Base-by-base conservation (phyloP, 2,113 vertebrate genomes). In the Hemibagrus wyckioides region DNA sequence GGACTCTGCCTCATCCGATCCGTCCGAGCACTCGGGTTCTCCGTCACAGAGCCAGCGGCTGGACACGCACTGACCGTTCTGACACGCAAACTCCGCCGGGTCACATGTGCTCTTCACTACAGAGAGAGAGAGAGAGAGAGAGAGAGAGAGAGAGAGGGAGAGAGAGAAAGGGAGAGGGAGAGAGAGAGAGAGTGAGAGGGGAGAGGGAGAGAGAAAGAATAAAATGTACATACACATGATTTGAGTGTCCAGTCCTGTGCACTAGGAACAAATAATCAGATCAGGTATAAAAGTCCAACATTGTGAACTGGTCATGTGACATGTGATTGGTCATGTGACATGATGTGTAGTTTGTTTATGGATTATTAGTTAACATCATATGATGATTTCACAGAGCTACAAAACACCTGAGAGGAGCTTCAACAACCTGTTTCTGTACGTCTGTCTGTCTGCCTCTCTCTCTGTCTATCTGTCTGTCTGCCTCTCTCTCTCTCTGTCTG, bases 11-110 rank as follows among this genome's bases (percentile, higher is more conserved):
- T 99, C 98, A 2, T 99, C 98, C 0, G 97, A 99, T 54, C 97
- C 97, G 0, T 99, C 98, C 0, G 97, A 92, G 91, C 98, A 99
- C 80, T 99, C 98, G 2, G 97, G 96, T 83, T 99, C 98, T 0
- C 98, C 98, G 0, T 99, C 98, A 67, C 98, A 99, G 48, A 97
- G 97, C 98, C 98, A 99, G 1, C 96, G 95, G 73, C 95, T 97
- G 0, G 95, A 95, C 91, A 99, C 96, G 93, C 98, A 99, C 93
- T 99, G 97, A 57, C 97, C 98, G 0, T 97, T 97, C 85, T 97
- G 94, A 91, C 98, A 99, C 90, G 97, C 96, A 77, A 99, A 99
- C 92, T 99, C 97, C 0, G 94, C 96, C 56, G 97, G 96, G 0
- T 96, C 95, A 67, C 98, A 99, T 0, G 97, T 99, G 92, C 96